These are phyloP conservation scores for Epinephelus lanceolatus DNA, from an alignment of 2,113 vertebrate species.

Conservation along the genomic window DNA sequence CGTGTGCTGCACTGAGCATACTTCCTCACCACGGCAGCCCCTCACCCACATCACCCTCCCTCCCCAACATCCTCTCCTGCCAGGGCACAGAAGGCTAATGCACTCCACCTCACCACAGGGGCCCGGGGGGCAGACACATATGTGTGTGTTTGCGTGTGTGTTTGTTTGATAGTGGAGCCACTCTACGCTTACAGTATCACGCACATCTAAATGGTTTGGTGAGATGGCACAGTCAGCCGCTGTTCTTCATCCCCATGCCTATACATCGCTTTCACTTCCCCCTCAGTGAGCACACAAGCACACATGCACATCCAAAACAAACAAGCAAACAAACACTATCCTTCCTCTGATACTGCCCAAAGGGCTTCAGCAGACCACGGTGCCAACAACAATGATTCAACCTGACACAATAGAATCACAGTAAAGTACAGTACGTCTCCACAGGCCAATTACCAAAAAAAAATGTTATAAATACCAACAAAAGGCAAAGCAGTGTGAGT, in stretches of 20 bases:
- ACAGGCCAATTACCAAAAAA: constrained; percentile 16
- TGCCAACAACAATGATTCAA: constrained; percentile 49
- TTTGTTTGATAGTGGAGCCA: constrained; percentile 57
- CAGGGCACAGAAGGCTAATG: constrained; percentile 75
- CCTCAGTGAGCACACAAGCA: constrained; percentile 52
- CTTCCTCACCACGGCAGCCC: constrained; percentile 58
- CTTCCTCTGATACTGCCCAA: constrained; percentile 53
- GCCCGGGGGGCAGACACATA: constrained; percentile 44
- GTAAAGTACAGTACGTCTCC: constrained; percentile 27
- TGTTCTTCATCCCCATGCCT: constrained; percentile 33
- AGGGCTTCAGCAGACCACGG: constrained; percentile 25
- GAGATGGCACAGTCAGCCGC: constrained; percentile 53
- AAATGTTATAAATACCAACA: constrained; percentile 22
- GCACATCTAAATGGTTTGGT: constrained; percentile 75
- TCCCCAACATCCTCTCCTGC: constrained; percentile 67
- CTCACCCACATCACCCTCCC: constrained; percentile 13
- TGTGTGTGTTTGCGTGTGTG: constrained; percentile 52
- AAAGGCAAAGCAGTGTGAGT: not conserved
- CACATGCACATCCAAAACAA: constrained; percentile 69
- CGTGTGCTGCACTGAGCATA: constrained; percentile 74
- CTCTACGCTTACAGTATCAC: constrained; percentile 73
- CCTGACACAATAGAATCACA: constrained; percentile 44
- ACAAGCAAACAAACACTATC: constrained; percentile 73
- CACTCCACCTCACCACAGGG: constrained; percentile 69
- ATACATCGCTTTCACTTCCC: constrained; percentile 35